Percentiles rank a stretch among this genome's conserved stretches.
Conservation (phyloP, 2,113 vertebrate species). For the Ictalurus furcatus region DNA sequence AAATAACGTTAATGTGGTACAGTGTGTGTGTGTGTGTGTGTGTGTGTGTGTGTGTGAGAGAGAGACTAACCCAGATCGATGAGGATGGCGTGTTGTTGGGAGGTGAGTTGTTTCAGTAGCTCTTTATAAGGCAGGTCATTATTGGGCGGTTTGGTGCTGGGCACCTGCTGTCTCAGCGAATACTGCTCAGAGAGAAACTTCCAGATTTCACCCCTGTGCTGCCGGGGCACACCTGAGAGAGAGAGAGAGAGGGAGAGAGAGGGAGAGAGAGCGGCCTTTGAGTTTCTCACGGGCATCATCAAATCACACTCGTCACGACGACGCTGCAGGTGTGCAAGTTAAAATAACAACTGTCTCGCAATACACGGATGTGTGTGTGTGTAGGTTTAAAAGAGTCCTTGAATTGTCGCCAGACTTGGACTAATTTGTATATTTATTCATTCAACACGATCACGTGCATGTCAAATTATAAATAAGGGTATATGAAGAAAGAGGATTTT, state of each 20-base stretch:
- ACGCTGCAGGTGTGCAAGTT: not conserved
- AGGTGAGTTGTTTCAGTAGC: conserved; percentile 91
- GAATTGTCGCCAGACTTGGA: not conserved
- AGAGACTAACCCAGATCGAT: conserved; percentile 87
- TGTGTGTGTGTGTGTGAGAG: not conserved
- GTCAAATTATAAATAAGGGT: not conserved
- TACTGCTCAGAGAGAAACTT: conserved; percentile 93
- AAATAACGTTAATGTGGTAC: not conserved
- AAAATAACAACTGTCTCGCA: not conserved
- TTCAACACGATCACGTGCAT: not conserved
- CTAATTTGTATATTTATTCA: not conserved
- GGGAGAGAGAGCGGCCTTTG: not conserved
- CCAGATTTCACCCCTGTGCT: conserved; percentile 95
- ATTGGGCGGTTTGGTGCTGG: conserved; percentile 74
- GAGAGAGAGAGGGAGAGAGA: not conserved
- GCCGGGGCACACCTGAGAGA: conserved; percentile 86
- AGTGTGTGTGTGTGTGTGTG: not conserved
- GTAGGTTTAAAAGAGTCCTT: not conserved
- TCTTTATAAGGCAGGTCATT: conserved; percentile 89
- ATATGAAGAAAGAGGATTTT: not conserved
- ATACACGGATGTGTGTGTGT: not conserved
- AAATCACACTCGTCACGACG: not conserved
- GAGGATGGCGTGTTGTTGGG: conserved; percentile 96
- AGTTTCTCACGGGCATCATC: too few relatives aligned
- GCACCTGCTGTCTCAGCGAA: conserved; percentile 81